Conservation (phyloP, 1,140 invertebrate species). For the Phymorhynchus buccinoides region DNA sequence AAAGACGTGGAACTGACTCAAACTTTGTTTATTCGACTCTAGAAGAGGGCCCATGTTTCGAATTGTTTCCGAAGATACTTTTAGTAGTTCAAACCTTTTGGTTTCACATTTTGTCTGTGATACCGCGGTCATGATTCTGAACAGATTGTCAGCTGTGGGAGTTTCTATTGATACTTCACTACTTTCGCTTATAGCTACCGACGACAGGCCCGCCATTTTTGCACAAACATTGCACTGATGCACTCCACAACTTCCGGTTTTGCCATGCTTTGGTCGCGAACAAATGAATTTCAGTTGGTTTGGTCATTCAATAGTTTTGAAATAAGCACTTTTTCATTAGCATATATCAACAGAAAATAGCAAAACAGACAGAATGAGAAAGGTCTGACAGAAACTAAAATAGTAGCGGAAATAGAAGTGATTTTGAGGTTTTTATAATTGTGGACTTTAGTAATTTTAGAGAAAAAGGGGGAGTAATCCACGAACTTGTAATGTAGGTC, state of each 20-base stretch:
- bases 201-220: background rate
- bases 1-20: background rate
- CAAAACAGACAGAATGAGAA: too few species aligned
- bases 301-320: too few species aligned
- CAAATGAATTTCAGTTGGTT: background rate
- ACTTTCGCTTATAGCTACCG: background rate
- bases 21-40: background rate
- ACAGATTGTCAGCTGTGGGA: background rate
- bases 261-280: background rate
- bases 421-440: background rate
- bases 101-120: background rate
- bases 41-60: background rate
- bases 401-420: background rate
- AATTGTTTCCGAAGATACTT: background rate
- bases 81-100: background rate
- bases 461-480: too few species aligned
- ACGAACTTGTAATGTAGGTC: too few species aligned
- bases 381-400: too few species aligned
- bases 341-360: too few species aligned
- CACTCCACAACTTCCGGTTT: background rate
- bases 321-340: background rate
- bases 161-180: too few species aligned
- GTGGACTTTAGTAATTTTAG: too few species aligned
- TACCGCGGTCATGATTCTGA: background rate
- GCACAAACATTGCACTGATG: background rate